These are phyloP conservation scores for Atractosteus spatula DNA, from an alignment of 2,113 vertebrate species.

Conservation along the genomic window DNA sequence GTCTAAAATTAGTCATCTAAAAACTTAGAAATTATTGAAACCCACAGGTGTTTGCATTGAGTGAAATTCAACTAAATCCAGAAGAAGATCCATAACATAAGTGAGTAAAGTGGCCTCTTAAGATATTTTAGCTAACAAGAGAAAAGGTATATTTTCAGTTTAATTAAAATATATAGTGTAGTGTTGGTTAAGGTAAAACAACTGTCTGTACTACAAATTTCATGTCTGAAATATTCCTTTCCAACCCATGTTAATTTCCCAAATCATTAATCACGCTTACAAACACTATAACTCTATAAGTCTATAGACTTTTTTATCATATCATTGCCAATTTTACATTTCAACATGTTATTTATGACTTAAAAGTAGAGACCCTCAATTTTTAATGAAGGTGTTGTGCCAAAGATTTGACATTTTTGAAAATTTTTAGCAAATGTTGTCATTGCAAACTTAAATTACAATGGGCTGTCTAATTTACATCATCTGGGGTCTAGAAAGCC, in stretches of 20 bases:
- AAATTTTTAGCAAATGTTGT: background rate
- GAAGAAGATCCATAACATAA: too few relatives aligned
- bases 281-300: background rate
- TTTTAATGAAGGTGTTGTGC: conserved; percentile 7
- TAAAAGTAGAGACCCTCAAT: background rate
- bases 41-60: too few relatives aligned
- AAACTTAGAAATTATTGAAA: too few relatives aligned
- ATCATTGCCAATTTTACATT: conserved; percentile 1
- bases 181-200: too few relatives aligned
- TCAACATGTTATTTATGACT: background rate
- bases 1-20: too few relatives aligned
- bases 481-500: background rate
- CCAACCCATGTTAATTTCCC: background rate
- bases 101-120: too few relatives aligned
- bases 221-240: too few relatives aligned
- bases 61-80: too few relatives aligned
- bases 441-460: background rate
- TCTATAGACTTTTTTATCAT: background rate
- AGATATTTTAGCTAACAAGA: too few relatives aligned
- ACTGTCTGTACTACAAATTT: too few relatives aligned
- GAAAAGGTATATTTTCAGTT: too few relatives aligned
- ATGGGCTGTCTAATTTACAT: background rate
- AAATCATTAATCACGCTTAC: conserved; percentile 2
- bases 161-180: too few relatives aligned
- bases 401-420: conserved; percentile 9